Conservation (phyloP, 1,140 invertebrate species). For the Aphaenogaster floridana region DNA sequence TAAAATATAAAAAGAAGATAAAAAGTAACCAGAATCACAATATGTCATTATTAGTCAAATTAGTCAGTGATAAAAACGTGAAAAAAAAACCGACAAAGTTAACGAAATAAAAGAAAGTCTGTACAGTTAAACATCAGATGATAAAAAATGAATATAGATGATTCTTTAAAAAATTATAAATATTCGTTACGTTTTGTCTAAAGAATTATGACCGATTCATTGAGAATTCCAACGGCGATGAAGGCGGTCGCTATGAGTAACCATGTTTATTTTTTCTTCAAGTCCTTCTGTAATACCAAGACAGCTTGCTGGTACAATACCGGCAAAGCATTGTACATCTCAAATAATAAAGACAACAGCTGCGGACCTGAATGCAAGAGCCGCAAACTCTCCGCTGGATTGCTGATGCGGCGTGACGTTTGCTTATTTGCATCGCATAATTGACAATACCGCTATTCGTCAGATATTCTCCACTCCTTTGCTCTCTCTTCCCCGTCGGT, state of each 20-base stretch:
- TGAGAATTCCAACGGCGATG: slow-evolving; percentile 14
- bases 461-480: slow-evolving; percentile 37
- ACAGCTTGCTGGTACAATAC: background rate
- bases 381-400: slow-evolving; percentile 28
- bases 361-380: slow-evolving; percentile 18
- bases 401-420: slow-evolving; percentile 40
- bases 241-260: background rate
- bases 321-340: slow-evolving; percentile 22
- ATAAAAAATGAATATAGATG: background rate
- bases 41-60: no score
- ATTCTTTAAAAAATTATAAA: slow-evolving; percentile 6
- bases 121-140: no score
- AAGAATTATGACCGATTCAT: background rate
- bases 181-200: background rate
- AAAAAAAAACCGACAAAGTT: no score
- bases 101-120: no score
- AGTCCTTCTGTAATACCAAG: slow-evolving; percentile 11
- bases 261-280: background rate
- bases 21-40: no score
- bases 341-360: slow-evolving; percentile 48
- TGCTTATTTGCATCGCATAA: slow-evolving; percentile 57
- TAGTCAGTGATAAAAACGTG: no score
- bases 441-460: slow-evolving; percentile 45
- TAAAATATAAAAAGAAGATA: no score
- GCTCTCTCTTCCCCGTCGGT: background rate